phyloP scores from a whole-genome alignment of 2,888 invertebrate genomes.

The Prosapia bicincta region DNA sequence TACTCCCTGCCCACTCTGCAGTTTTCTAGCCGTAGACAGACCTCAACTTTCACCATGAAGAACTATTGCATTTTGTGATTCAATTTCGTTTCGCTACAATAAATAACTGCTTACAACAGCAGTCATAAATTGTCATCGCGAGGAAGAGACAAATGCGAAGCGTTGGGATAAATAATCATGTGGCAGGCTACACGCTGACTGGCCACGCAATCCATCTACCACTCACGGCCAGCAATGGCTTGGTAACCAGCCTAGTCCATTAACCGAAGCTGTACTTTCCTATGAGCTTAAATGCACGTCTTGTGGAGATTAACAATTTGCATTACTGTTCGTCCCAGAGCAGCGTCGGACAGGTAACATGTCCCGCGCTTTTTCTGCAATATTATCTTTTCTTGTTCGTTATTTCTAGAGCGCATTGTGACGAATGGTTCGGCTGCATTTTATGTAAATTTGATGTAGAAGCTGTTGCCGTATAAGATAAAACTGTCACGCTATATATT shows the following conservation, averaged over 20 bases:
- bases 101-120: background rate
- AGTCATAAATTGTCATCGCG: background rate
- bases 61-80: background rate
- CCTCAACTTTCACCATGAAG: background rate
- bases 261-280: background rate
- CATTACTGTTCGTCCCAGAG: no score
- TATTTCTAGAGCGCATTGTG: no score
- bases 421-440: no score
- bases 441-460: no score
- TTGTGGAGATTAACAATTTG: no score
- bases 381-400: no score
- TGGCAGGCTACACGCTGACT: background rate
- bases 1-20: background rate
- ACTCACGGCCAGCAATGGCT: background rate
- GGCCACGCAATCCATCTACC: background rate
- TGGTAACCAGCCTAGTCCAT: background rate
- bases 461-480: no score
- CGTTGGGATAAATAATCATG: background rate
- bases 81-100: background rate
- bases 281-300: no score
- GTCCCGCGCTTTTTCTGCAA: no score
- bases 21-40: background rate
- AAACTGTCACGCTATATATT: no score
- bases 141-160: background rate
- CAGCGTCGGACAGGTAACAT: no score